A percentile compares a stretch with the other conserved stretches of the same genome.
Conservation (phyloP, 2,113 vertebrate species). For the Romanogobio albipinnatus region DNA sequence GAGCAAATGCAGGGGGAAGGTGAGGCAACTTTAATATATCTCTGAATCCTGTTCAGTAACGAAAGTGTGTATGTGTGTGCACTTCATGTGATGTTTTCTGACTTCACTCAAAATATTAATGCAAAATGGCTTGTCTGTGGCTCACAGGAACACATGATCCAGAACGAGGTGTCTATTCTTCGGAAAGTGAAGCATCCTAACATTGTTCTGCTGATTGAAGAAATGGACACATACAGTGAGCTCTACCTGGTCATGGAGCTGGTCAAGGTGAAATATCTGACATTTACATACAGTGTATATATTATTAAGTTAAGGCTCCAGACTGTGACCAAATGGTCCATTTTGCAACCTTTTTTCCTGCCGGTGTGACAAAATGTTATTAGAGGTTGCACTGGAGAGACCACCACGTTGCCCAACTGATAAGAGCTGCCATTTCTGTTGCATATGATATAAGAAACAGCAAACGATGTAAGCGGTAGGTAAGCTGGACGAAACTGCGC, state of each 20-base stretch:
- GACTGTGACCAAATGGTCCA: too few relatives aligned
- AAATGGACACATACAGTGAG: conserved; percentile 92
- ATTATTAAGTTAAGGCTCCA: too few relatives aligned
- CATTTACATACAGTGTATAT: not conserved
- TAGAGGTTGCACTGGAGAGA: too few relatives aligned
- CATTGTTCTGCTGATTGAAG: conserved; percentile 95
- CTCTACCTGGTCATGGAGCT: conserved; percentile 98
- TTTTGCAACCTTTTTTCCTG: too few relatives aligned
- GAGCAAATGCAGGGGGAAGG: conserved; percentile 97
- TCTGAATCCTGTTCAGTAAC: not conserved
- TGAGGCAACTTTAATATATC: conserved; percentile 66
- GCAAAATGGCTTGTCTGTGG: conserved; percentile 38
- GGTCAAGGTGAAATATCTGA: conserved; percentile 85
- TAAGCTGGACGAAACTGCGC: too few relatives aligned
- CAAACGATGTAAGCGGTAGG: too few relatives aligned
- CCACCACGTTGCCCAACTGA: too few relatives aligned
- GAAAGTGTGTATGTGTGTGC: not conserved
- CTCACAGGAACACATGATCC: conserved; percentile 95
- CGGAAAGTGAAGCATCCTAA: conserved; percentile 97
- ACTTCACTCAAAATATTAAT: not conserved
- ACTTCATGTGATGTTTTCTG: not conserved
- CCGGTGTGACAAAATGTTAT: too few relatives aligned
- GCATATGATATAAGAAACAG: too few relatives aligned
- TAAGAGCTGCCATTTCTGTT: too few relatives aligned
- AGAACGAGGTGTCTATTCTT: conserved; percentile 96